Base-by-base conservation (phyloP, 2,113 vertebrate genomes). In the Polypterus bichir region DNA sequence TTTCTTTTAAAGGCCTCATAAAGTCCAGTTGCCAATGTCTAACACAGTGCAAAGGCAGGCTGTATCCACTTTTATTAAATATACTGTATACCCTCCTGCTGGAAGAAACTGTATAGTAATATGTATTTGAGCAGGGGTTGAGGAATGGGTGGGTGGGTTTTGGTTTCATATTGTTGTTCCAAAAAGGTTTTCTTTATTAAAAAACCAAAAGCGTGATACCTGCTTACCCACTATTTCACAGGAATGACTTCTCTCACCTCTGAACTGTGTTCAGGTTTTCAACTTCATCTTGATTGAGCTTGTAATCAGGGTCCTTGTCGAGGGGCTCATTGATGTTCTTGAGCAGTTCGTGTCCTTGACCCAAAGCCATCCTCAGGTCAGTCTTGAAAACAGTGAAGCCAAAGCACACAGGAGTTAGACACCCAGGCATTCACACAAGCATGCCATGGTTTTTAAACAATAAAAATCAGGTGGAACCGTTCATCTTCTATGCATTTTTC, bases 251-350 rank as follows among this genome's bases (percentile, higher is more conserved):
- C 9, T 45, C 76, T 77, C 63, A 97, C 95, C 94, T 92, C 72
- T 94, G 89, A 61, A 97, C 88, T 0, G 92, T 97, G 46, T 83
- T 87, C 70, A 94, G 84, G 71, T 92, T 97, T 78, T 98, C 95
- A 69, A 91, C 74, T 67, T 97, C 91, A 64, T 93, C 93, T 74
- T 92, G 92, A 79, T 89, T 97, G 77, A 92, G 83, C 71, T 77
- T 87, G 76, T 87, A 86, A 54, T 89, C 90, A 0, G 86, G 77
- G 66, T 92, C 83, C 69, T 77, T 83, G 10, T 73, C 70, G 59
- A 91, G 69, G 0, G 91, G 93, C 66, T 92, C 89, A 47, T 81
- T 81, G 76, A 97, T 91, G 78, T 77, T 87, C 65, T 85, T 83
- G 45, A 94, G 77, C 68, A 98, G 80, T 62, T 77, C 70, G 54